Evolutionary conservation across 23 tunicate species (phyloP).

Genomic region (Diplosoma virens): DNA sequence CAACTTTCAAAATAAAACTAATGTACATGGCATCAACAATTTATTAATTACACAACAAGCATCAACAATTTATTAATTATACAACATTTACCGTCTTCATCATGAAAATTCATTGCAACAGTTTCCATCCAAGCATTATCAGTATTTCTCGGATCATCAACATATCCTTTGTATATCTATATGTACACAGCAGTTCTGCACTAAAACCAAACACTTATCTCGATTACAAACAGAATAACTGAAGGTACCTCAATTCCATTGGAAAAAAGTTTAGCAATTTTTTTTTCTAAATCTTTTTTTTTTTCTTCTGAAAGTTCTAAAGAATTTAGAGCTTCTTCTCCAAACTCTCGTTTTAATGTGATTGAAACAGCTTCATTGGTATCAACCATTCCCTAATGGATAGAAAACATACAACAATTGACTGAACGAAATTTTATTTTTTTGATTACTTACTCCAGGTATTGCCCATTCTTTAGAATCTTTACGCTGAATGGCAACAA

Average conservation of each 20-base stretch:
- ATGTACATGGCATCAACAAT: no score
- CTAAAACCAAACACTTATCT: not conserved
- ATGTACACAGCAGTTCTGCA: not conserved
- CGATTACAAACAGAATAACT: not conserved
- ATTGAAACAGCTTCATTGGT: slow-evolving; percentile 76
- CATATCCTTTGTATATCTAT: slow-evolving; percentile 76
- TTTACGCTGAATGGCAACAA: slow-evolving; percentile 79
- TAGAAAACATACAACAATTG: not conserved
- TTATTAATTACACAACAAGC: no score
- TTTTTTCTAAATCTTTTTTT: slow-evolving; percentile 19
- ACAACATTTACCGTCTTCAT: slow-evolving; percentile 72
- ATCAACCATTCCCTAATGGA: slow-evolving; percentile 86
- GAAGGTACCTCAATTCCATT: slow-evolving; percentile 34
- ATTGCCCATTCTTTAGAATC: slow-evolving; percentile 90
- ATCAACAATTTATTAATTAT: no score
- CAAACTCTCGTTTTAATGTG: slow-evolving; percentile 92
- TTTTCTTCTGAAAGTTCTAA: slow-evolving; percentile 43
- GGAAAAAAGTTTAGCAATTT: slow-evolving; percentile 40
- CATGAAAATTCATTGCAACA: slow-evolving; percentile 89
- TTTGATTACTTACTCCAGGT: slow-evolving; percentile 65
- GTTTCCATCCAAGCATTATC: slow-evolving; percentile 99
- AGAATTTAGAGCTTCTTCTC: slow-evolving; percentile 87
- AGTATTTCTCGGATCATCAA: slow-evolving; percentile 93
- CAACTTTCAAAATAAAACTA: no score
- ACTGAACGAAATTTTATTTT: not conserved